Evolutionary conservation across 2,797 vertebrate species (phyloP).

Genomic region (Etheostoma nigrum): DNA sequence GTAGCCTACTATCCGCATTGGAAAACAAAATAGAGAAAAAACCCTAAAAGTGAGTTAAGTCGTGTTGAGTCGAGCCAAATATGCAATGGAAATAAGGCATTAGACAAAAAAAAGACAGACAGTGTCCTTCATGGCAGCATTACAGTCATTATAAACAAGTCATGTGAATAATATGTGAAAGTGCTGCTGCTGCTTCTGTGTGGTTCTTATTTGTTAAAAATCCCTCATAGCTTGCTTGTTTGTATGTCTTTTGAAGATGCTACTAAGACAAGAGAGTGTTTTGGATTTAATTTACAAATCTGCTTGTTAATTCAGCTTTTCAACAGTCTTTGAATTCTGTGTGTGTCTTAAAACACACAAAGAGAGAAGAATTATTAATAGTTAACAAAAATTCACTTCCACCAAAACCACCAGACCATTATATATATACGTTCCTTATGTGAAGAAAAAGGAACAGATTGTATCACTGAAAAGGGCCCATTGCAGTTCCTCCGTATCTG

Average conservation of each 20-base stretch:
- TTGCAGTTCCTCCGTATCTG: constrained; percentile 36
- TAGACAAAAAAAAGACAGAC: constrained; percentile 4
- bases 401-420: not conserved
- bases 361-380: not conserved
- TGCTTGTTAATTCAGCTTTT: constrained; percentile 47
- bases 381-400: not conserved
- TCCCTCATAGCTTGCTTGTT: constrained; percentile 40
- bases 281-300: constrained; percentile 55
- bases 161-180: constrained; percentile 27
- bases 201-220: constrained; percentile 43
- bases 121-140: constrained; percentile 22
- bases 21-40: too few species aligned
- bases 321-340: constrained; percentile 39
- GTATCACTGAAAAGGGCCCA: not conserved
- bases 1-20: too few species aligned
- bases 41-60: too few species aligned
- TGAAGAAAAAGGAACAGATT: constrained; percentile 5
- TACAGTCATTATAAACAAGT: constrained; percentile 23
- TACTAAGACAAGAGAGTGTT: constrained; percentile 44
- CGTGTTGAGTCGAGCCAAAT: too few species aligned
- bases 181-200: constrained; percentile 14
- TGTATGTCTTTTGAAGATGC: constrained; percentile 47
- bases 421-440: constrained; percentile 1
- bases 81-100: too few species aligned
- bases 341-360: constrained; percentile 34